Conservation (phyloP, 2,113 vertebrate species). For the Rhynchopsitta pachyrhyncha region DNA sequence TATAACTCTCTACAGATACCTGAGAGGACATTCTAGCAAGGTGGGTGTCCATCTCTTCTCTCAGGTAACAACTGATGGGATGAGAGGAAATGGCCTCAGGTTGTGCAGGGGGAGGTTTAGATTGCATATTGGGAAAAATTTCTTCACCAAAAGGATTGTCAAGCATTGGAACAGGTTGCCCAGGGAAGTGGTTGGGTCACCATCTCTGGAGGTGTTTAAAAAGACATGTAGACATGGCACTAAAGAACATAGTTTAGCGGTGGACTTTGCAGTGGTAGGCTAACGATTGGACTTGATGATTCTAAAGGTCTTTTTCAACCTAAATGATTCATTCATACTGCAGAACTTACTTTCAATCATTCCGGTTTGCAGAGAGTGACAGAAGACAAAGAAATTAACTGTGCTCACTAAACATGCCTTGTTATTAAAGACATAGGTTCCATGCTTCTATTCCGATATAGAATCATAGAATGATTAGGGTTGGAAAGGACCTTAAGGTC, state of each 20-base stretch:
- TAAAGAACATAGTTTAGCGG: not conserved
- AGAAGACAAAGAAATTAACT: not conserved
- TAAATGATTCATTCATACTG: not conserved
- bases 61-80: not conserved
- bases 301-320: not conserved
- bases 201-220: not conserved
- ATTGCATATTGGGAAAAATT: not conserved
- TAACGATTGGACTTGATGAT: accelerated
- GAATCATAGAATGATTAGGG: not conserved
- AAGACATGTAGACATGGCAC: accelerated
- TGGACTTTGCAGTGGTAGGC: not conserved
- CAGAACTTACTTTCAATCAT: not conserved
- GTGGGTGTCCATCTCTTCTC: not conserved
- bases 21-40: not conserved
- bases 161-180: not conserved
- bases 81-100: not conserved
- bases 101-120: not conserved
- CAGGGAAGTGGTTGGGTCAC: not conserved
- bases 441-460: not conserved
- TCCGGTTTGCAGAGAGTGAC: not conserved
- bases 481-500: not conserved
- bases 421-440: not conserved
- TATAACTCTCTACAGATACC: not conserved
- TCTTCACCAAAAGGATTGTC: accelerated
- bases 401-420: not conserved